Base-by-base conservation (phyloP, 2,888 invertebrate species). In the Phyto melanocephala region DNA sequence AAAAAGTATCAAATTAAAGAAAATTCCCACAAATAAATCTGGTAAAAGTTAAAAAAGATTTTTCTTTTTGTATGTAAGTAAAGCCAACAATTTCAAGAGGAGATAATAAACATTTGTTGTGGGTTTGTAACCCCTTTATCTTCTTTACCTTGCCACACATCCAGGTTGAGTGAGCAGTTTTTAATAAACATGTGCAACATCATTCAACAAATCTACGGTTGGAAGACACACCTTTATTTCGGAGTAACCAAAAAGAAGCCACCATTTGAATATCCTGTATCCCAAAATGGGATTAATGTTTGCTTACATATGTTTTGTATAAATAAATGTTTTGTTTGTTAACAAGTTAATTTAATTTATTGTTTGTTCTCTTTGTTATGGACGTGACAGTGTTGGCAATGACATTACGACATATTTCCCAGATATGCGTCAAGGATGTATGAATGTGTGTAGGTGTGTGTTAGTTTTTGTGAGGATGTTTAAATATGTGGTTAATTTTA, bases 301-400 rank as follows among this genome's bases (percentile, higher is more conserved):
- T 76, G 60, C 60, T 77, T 72, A 71, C 76, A 81, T 76, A 81
- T 77, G 77, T 81, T 63, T 60, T 22, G 45, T 63, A 3, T 65
- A 65, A 65, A 75, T 65, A 75, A 56, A 56, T 65, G 50, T 72
- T 63, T 68, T 20, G 54, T 77, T 77, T 74, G 78, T 75, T 81
- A 82, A 82, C 81, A 82, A 82, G 81, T 82, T 78, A 82, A 82
- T 78, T 81, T 74, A 40, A 75, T 40, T 78, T 37, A n/a, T 67
- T 28, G n/a, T 63, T 28, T 65, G 47, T 42, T 22, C 56, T 63
- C 20, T 24, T 58, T 52, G 24, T 52, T 47, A 7, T n/a, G 24
- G 40, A 20, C 17, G 22, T 47, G 7, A 47, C 13, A n/a, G 28
- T 15, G n/a, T n/a, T 63, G 37, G 35, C 35, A 17, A 24, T 80